A percentile compares a stretch with the other conserved stretches of the same genome.
Conservation (phyloP, 2,113 vertebrate species). For the Ictalurus punctatus region DNA sequence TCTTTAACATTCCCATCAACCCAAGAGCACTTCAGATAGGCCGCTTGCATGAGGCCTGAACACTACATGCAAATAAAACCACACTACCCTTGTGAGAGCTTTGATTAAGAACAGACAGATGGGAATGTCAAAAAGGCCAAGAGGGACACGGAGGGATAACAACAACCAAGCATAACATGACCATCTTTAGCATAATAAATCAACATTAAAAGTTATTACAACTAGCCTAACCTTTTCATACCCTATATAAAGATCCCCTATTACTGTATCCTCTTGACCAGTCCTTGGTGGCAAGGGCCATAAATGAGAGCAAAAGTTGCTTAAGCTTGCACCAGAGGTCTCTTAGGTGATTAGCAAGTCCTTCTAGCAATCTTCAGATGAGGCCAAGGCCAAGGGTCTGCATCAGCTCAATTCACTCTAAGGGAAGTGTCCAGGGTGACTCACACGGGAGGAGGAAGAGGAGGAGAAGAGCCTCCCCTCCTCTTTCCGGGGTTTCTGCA, state of each 20-base stretch:
- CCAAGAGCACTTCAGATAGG: conserved; percentile 46
- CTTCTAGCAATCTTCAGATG: conserved; percentile 20
- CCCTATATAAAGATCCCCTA: neutral
- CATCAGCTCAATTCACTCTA: conserved; percentile 30
- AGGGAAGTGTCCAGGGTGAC: neutral
- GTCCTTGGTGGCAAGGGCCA: conserved; percentile 3
- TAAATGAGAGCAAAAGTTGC: conserved; percentile 15
- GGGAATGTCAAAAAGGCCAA: neutral
- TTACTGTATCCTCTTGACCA: neutral
- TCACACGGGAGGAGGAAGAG: conserved; percentile 2
- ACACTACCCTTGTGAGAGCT: neutral
- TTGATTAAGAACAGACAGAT: conserved; percentile 24
- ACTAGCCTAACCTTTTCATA: neutral
- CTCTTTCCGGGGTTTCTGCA: neutral
- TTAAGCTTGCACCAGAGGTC: neutral
- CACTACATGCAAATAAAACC: conserved; percentile 30
- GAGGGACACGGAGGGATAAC: neutral
- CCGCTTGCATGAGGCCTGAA: conserved; percentile 8
- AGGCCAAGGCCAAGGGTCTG: conserved; percentile 27
- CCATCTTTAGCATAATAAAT: conserved; percentile 25
- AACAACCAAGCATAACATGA: neutral
- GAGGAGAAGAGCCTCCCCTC: neutral
- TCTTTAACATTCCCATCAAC: conserved; percentile 56
- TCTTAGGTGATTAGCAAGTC: conserved; percentile 35
- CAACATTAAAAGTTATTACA: conserved; percentile 4